These are phyloP conservation scores for Coregonus ussuriensis DNA, from an alignment of 2,797 vertebrate genomes.

Conservation along the genomic window DNA sequence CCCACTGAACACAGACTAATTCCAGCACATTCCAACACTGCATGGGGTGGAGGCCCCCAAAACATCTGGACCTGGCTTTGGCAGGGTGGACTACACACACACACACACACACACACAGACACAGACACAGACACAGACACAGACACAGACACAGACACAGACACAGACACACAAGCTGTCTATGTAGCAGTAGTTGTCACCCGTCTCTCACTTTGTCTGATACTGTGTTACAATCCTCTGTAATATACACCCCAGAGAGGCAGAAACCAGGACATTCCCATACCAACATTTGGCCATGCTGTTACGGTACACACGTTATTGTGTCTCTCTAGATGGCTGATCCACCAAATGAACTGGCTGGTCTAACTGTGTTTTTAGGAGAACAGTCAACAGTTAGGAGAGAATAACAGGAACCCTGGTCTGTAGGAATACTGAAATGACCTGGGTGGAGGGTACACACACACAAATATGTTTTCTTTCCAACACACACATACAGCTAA, in stretches of 20 bases:
- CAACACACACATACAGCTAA: not conserved
- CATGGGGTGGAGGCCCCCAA: constrained; percentile 19
- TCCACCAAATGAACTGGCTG: too few species aligned
- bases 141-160: too few species aligned
- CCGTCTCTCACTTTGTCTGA: not conserved
- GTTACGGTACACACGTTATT: not conserved
- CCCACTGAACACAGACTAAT: constrained; percentile 31
- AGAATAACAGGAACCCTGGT: too few species aligned
- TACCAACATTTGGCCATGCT: not conserved
- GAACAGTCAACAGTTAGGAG: too few species aligned
- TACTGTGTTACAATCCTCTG: too few species aligned
- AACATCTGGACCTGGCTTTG: constrained; percentile 44
- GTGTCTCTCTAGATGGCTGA: not conserved
- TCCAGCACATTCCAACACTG: constrained; percentile 43
- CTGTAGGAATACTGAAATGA: too few species aligned
- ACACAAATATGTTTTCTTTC: too few species aligned
- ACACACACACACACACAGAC: not conserved
- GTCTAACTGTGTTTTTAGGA: too few species aligned
- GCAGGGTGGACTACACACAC: not conserved
- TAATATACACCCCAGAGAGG: not conserved
- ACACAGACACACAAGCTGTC: not conserved
- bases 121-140: too few species aligned
- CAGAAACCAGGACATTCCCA: not conserved
- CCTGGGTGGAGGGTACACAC: too few species aligned
- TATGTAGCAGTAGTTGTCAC: not conserved